Conservation (phyloP, 2,888 invertebrate genomes). For the Graphium colonna region DNA sequence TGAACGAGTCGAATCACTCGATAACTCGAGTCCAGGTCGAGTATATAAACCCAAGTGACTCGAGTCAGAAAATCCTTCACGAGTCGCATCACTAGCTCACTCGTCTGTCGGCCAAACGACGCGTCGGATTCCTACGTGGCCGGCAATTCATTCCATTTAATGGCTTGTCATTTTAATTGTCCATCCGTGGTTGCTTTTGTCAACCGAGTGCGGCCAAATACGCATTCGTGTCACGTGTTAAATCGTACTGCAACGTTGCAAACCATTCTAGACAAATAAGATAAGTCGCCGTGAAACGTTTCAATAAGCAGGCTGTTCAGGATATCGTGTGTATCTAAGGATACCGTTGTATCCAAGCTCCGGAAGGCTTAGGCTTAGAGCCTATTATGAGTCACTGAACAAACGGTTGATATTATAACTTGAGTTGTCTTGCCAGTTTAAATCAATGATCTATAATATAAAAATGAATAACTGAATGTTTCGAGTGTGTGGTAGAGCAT, state of each 20-base stretch:
- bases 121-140: constrained; percentile 52
- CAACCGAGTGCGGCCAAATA: constrained; percentile 44
- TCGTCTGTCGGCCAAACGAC: constrained; percentile 31
- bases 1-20: too few species aligned
- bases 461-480: too few species aligned
- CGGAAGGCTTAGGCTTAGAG: neutral
- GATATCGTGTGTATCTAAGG: neutral
- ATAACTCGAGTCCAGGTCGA: too few species aligned
- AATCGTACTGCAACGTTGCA: constrained; percentile 46
- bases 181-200: constrained; percentile 44
- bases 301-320: constrained; percentile 11
- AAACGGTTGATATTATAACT: too few species aligned
- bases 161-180: constrained; percentile 55
- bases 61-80: constrained; percentile 33
- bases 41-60: too few species aligned
- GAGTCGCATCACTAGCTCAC: constrained; percentile 29
- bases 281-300: constrained; percentile 35
- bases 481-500: too few species aligned
- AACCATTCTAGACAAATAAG: constrained; percentile 44
- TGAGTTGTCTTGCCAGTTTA: too few species aligned
- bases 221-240: too few species aligned
- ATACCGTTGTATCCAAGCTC: neutral
- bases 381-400: neutral
- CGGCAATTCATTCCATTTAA: constrained; percentile 59
- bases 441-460: too few species aligned